A percentile compares a stretch with the other conserved stretches of the same genome.
Conservation (phyloP, 2,113 vertebrate species). For the Panurus biarmicus region DNA sequence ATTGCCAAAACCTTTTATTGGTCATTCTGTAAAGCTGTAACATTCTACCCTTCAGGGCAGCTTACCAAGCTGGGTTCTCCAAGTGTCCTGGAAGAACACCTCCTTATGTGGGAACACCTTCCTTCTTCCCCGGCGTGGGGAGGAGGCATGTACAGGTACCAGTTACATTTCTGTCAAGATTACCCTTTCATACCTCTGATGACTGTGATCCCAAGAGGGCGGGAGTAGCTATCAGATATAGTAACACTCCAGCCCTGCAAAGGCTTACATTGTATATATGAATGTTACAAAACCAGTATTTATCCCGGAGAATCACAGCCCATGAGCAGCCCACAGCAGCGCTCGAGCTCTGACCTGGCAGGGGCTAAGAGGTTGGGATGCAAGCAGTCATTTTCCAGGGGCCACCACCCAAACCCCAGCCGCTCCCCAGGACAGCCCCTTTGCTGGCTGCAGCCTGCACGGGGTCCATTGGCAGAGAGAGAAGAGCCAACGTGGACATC, state of each 20-base stretch:
- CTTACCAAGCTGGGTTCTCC: not conserved
- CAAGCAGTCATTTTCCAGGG: not conserved
- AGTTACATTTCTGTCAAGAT: not conserved
- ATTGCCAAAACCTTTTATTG: not conserved
- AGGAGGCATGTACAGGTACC: not conserved
- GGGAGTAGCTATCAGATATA: accelerated
- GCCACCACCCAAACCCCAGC: not conserved
- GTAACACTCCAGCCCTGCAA: not conserved
- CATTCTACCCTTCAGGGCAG: not conserved
- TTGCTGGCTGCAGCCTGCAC: not conserved
- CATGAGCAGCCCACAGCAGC: accelerated
- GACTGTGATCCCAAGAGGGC: not conserved
- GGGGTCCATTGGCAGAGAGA: not conserved
- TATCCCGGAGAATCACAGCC: not conserved
- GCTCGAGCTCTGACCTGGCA: not conserved
- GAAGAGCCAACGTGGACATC: not conserved
- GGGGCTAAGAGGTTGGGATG: not conserved
- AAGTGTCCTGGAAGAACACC: accelerated
- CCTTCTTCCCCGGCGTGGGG: not conserved
- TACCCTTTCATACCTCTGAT: not conserved
- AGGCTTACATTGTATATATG: not conserved
- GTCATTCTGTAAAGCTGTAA: not conserved
- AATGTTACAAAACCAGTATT: not conserved
- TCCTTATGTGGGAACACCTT: not conserved
- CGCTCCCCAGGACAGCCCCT: not conserved